These are phyloP conservation scores for Phocides pigmalion DNA, from an alignment of 1,140 invertebrate species.

Conservation along the genomic window DNA sequence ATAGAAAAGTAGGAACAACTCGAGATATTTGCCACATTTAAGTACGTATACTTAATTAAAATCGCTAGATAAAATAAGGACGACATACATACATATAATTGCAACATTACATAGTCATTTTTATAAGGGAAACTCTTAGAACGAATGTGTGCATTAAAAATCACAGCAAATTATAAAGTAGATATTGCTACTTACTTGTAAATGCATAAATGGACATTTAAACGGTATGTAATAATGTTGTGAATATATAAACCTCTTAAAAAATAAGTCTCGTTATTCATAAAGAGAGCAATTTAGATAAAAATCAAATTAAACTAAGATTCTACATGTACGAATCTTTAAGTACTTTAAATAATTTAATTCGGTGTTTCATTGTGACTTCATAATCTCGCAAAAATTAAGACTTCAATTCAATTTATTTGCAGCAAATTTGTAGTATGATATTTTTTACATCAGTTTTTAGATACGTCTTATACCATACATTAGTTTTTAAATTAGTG, in stretches of 20 bases:
- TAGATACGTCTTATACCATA: too few species aligned
- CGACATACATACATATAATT: background rate
- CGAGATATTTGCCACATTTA: background rate
- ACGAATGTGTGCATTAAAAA: background rate
- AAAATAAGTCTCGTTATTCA: too few species aligned
- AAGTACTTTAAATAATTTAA: background rate
- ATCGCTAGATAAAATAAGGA: background rate
- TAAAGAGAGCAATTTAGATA: background rate
- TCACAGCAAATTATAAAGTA: background rate
- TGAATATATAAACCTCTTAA: background rate
- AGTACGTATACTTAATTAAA: background rate
- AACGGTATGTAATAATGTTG: background rate
- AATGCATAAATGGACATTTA: background rate
- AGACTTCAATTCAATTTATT: too few species aligned
- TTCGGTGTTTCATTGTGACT: background rate
- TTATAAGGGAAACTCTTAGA: background rate
- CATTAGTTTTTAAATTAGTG: too few species aligned
- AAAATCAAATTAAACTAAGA: background rate
- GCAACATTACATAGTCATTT: background rate
- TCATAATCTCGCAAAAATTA: too few species aligned
- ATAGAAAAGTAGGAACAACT: slow-evolving; percentile 2
- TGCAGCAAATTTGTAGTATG: too few species aligned
- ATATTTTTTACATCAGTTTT: too few species aligned
- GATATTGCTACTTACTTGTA: background rate
- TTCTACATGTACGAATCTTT: background rate